Evolutionary conservation across 2,888 invertebrate species (phyloP).

Genomic region (Noctua fimbriata): DNA sequence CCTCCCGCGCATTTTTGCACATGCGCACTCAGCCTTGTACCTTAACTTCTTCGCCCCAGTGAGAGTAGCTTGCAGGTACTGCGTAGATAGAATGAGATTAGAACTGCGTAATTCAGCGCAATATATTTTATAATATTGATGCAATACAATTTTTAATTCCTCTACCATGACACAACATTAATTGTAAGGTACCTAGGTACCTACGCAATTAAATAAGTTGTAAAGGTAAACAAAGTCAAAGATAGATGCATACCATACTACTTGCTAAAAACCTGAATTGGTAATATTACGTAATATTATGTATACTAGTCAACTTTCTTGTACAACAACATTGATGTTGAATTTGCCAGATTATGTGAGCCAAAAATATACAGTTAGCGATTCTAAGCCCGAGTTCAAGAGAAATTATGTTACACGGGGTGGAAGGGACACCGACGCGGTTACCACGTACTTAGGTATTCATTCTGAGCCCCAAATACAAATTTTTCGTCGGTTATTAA

Average conservation of each 20-base stretch:
- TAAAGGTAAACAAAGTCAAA: background rate
- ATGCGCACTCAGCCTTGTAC: constrained; percentile 73
- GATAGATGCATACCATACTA: background rate
- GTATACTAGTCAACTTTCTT: constrained; percentile 1
- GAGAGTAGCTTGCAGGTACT: constrained; percentile 51
- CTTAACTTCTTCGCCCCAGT: constrained; percentile 52
- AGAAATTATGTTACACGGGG: background rate
- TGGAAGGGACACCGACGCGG: too few species aligned
- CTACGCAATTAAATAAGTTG: background rate
- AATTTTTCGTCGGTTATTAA: too few species aligned
- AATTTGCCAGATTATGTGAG: background rate
- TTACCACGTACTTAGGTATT: too few species aligned
- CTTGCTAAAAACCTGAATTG: background rate
- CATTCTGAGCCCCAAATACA: too few species aligned
- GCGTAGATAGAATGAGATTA: constrained; percentile 50
- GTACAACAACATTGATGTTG: background rate
- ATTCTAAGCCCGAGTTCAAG: background rate
- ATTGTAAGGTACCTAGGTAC: background rate
- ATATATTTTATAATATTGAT: constrained; percentile 63
- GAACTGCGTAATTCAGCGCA: constrained; percentile 55
- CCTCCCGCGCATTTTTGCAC: constrained; percentile 77
- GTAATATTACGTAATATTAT: background rate
- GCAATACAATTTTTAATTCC: constrained; percentile 47
- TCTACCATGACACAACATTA: constrained; percentile 29
- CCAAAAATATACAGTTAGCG: background rate